These are phyloP conservation scores for Tetramorium bicarinatum DNA, from an alignment of 2,888 invertebrate species.

Conservation along the genomic window DNA sequence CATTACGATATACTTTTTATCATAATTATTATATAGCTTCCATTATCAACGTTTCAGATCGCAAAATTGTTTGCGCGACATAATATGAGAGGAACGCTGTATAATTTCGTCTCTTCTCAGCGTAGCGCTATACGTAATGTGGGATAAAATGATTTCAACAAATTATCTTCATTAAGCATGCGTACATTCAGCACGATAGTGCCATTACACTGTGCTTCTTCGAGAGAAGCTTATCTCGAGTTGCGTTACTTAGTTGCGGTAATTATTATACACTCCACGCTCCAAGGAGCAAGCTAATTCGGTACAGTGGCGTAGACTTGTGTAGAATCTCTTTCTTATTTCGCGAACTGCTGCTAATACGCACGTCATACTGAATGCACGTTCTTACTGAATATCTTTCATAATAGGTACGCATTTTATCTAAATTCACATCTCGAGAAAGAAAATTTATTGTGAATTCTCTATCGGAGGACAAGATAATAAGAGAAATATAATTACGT, in stretches of 20 bases:
- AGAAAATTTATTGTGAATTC: conserved; percentile 8
- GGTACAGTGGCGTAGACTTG: conserved; percentile 53
- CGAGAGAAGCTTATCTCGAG: conserved; percentile 63
- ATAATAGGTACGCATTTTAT: conserved; percentile 6
- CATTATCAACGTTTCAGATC: conserved; percentile 36
- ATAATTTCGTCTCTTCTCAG: conserved; percentile 49
- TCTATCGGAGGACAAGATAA: neutral
- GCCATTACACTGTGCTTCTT: conserved; percentile 49
- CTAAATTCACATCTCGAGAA: neutral
- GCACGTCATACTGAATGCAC: neutral
- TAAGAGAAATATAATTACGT: neutral
- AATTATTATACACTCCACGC: conserved; percentile 71
- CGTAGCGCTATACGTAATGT: conserved; percentile 54
- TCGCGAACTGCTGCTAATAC: neutral
- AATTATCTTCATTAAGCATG: conserved; percentile 68
- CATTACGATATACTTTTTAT: conserved; percentile 31
- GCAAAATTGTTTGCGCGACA: conserved; percentile 43
- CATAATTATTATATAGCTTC: conserved; percentile 35
- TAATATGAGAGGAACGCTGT: conserved; percentile 43
- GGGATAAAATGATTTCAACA: conserved; percentile 63
- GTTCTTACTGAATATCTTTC: neutral
- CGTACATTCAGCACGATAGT: conserved; percentile 63
- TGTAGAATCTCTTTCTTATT: conserved; percentile 24
- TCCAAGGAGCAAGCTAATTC: conserved; percentile 69
- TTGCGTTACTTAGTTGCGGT: conserved; percentile 68